A percentile compares a stretch with the other conserved stretches of the same genome.
Conservation (phyloP, 2,113 vertebrate genomes). For the Procavia capensis region DNA sequence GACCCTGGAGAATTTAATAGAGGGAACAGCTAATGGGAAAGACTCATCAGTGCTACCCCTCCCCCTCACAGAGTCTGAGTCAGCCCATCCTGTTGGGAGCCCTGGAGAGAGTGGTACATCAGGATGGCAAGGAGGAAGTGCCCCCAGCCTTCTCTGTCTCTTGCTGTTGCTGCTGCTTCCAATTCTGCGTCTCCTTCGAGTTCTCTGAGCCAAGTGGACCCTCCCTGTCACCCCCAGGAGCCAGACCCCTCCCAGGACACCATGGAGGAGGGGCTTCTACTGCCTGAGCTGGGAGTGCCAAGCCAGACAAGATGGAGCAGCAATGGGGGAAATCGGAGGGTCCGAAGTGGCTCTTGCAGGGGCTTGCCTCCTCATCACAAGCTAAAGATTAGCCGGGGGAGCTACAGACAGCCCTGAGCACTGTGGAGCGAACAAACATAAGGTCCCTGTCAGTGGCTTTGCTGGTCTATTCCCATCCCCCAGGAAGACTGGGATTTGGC, state of each 20-base stretch:
- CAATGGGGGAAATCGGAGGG: neutral
- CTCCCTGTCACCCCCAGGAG: constrained; percentile 32
- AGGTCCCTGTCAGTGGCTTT: neutral
- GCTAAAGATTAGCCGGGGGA: neutral
- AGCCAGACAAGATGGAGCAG: neutral
- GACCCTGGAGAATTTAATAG: neutral
- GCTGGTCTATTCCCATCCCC: neutral
- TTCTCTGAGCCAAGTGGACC: constrained; percentile 65
- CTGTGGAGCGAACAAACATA: neutral
- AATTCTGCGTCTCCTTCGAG: constrained; percentile 76
- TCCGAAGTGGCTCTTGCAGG: constrained; percentile 21
- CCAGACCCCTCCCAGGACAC: neutral
- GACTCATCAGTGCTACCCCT: neutral
- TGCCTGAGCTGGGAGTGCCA: neutral
- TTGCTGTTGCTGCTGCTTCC: constrained; percentile 77
- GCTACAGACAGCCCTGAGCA: neutral
- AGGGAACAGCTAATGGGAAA: neutral
- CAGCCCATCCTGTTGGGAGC: constrained; percentile 74
- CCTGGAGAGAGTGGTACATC: constrained; percentile 77
- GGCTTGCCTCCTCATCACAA: neutral
- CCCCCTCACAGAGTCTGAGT: constrained; percentile 67
- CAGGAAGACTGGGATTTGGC: constrained; percentile 7
- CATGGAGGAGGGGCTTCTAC: neutral
- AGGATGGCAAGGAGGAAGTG: constrained; percentile 60
- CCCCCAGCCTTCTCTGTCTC: constrained; percentile 78